Percentiles rank a stretch among this genome's conserved stretches.
phyloP scores from a whole-genome alignment of 2,797 vertebrate species.

The Eurystomus glaucurus region DNA sequence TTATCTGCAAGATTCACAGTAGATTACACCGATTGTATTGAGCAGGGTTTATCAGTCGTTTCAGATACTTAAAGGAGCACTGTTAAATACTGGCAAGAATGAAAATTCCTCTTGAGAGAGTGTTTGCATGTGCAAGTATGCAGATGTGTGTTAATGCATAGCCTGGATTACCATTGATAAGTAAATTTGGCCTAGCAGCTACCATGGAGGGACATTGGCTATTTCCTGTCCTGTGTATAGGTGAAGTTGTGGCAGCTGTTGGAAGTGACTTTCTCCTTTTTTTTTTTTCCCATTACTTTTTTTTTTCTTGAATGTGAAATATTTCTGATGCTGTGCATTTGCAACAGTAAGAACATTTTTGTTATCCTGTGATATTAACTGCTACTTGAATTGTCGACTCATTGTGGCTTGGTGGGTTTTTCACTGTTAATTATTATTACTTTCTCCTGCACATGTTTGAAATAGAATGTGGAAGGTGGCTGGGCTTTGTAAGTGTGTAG shows the following conservation, averaged over 20 bases:
- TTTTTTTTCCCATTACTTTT: neutral
- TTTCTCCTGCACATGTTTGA: neutral
- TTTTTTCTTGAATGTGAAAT: neutral
- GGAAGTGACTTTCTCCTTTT: neutral
- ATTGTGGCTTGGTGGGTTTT: neutral
- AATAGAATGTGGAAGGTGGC: neutral
- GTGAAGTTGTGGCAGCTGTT: neutral
- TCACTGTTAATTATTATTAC: neutral
- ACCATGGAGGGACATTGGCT: neutral
- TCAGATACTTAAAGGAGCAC: neutral
- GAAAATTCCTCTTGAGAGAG: neutral
- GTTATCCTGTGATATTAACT: neutral
- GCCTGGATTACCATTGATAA: neutral
- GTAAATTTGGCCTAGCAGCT: neutral
- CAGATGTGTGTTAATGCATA: neutral
- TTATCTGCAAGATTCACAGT: conserved; percentile 20
- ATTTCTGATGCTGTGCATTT: neutral
- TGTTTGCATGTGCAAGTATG: neutral
- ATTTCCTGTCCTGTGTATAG: neutral
- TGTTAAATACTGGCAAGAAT: neutral
- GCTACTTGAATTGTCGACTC: neutral
- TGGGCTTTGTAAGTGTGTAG: neutral
- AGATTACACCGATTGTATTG: conserved; percentile 35
- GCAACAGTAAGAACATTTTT: neutral
- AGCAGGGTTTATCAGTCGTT: neutral